Conservation (phyloP, 2,113 vertebrate genomes). For the Arothron firmamentum region DNA sequence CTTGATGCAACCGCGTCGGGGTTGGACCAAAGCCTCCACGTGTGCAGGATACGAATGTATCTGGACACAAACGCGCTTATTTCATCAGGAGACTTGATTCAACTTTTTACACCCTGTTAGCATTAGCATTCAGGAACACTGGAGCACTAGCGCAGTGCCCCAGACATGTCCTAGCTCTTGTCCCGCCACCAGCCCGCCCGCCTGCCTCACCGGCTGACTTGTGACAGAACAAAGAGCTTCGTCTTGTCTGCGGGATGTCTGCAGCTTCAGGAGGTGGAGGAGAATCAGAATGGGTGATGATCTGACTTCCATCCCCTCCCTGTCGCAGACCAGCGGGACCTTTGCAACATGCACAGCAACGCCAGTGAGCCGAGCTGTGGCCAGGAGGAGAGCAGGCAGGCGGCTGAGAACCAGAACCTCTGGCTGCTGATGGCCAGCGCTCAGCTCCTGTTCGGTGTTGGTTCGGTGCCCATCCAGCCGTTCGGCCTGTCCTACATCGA, state of each 20-base stretch:
- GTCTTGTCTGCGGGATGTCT: not conserved
- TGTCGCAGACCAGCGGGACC: slow-evolving; percentile 56
- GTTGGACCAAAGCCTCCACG: too few species aligned
- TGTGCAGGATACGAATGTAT: too few species aligned
- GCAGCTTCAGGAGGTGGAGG: slow-evolving; percentile 50
- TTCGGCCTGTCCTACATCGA: slow-evolving; percentile 96
- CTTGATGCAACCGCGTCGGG: too few species aligned
- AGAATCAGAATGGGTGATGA: slow-evolving; percentile 1
- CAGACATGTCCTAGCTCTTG: too few species aligned
- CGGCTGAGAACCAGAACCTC: slow-evolving; percentile 77
- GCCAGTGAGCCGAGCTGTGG: slow-evolving; percentile 45
- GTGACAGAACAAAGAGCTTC: too few species aligned
- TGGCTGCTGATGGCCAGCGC: slow-evolving; percentile 88
- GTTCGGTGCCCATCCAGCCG: slow-evolving; percentile 94
- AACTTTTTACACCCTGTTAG: too few species aligned
- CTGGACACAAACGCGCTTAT: too few species aligned
- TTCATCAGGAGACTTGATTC: too few species aligned
- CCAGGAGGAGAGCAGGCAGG: slow-evolving; percentile 33
- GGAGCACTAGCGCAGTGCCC: too few species aligned
- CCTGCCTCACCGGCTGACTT: slow-evolving; percentile 24
- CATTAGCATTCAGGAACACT: too few species aligned
- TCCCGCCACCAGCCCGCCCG: not conserved
- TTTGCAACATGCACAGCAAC: slow-evolving; percentile 63
- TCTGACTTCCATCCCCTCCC: slow-evolving; percentile 11
- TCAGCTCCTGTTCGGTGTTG: slow-evolving; percentile 88